These are phyloP conservation scores for Belgica antarctica DNA, from an alignment of 2,888 invertebrate species.

Conservation along the genomic window DNA sequence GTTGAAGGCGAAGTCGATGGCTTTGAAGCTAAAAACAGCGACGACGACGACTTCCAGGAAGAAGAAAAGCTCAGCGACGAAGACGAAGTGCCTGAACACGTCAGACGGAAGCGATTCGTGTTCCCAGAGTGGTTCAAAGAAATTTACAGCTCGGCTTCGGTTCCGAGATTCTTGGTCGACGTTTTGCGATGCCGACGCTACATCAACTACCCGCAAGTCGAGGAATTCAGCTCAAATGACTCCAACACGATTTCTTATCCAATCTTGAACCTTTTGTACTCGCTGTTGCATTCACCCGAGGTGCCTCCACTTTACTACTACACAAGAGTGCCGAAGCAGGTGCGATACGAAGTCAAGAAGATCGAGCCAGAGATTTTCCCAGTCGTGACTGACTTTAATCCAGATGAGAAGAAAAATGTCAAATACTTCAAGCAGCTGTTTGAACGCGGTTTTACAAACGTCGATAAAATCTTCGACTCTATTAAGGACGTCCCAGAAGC, in stretches of 20 bases:
- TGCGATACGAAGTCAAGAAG: conserved; percentile 51
- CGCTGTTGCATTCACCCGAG: conserved; percentile 52
- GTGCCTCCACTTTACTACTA: conserved; percentile 51
- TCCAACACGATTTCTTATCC: conserved; percentile 62
- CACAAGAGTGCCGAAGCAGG: conserved; percentile 48
- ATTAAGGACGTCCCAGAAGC: conserved; percentile 49
- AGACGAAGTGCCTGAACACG: conserved; percentile 46
- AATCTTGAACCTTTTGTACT: conserved; percentile 62
- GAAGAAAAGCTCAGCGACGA: conserved; percentile 10
- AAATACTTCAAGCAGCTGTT: conserved; percentile 49
- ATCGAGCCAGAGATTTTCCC: conserved; percentile 46
- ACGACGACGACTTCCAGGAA: conserved; percentile 28
- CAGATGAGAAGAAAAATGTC: conserved; percentile 48
- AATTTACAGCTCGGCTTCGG: conserved; percentile 61
- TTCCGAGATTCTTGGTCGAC: conserved; percentile 69
- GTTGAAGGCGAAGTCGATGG: conserved; percentile 47
- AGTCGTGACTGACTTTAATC: conserved; percentile 45
- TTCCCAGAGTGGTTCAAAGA: conserved; percentile 66
- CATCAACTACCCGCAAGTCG: conserved; percentile 69
- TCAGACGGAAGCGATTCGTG: conserved; percentile 45
- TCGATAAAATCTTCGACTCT: conserved; percentile 48
- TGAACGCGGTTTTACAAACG: conserved; percentile 46
- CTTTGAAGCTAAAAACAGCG: conserved; percentile 41
- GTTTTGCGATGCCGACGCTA: conserved; percentile 64
- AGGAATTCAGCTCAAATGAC: conserved; percentile 63